Evolutionary conservation across 1,140 invertebrate species (phyloP), one percentile per base, ranked within the genome.

Genomic region (Rhyacophila brunnea): DNA sequence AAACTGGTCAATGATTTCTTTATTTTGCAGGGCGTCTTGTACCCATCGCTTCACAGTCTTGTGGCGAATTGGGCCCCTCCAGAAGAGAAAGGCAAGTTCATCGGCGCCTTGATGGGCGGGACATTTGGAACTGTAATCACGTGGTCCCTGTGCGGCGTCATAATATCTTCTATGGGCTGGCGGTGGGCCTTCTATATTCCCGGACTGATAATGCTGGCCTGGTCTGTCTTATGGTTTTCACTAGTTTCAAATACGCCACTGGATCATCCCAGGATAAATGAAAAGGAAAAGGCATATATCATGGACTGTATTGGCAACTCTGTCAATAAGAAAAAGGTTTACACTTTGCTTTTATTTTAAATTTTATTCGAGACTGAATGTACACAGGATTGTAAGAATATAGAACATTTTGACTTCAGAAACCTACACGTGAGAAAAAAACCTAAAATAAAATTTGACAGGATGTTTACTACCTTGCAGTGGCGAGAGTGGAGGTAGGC

Each of bases 41-140:
- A 89, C 78, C 88, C 88, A 6, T 81, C 85, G 10, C 74, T 87
- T 11, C 87, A 89, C 61, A 85, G 80, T 20, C 73, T 90, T 65
- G 85, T 90, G 20, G 86, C 87, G 0, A 79, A 83, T 66, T 90
- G 88, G 88, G 83, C 85, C 0, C 88, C 88, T 7, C 87, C 87
- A n/a, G 80, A 80, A 13, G 88, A 90, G 66, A 89, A 88, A 70
- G 88, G 87, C 45, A 88, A 88, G 73, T 90, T 90, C 67, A 80
- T 87, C 0, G 86, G 86, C 67, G 83, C 86, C 10, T 79, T 89
- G 68, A 79, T 87, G 85, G 88, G 88, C 6, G 87, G 87, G 2
- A 85, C 88, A 0, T 84, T 92, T 17, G 90, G 90, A 17, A 90
- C 88, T 0, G 84, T 90, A 0, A 80, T 91, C 13, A 87, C 88